Evolutionary conservation across 2,113 vertebrate species (phyloP).

Genomic region (Phrynosoma platyrhinos): DNA sequence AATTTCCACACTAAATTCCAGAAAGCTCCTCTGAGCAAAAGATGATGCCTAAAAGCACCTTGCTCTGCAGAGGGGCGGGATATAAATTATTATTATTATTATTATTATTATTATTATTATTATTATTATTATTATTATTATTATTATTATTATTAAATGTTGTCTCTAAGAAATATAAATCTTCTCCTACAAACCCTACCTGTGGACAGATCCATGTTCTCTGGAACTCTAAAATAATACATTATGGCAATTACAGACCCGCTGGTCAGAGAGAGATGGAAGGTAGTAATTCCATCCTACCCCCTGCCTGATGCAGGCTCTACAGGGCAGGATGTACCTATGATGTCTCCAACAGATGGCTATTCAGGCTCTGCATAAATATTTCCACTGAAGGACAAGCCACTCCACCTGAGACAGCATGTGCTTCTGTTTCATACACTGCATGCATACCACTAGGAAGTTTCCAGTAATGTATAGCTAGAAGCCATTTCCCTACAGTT

Average conservation of each 20-base stretch:
- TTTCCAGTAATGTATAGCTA: not conserved
- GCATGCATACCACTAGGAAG: too few species aligned
- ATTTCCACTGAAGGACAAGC: too few species aligned
- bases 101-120: too few species aligned
- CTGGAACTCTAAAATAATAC: not conserved
- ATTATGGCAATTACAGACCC: not conserved
- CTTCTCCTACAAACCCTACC: too few species aligned
- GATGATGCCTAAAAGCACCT: too few species aligned
- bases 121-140: too few species aligned
- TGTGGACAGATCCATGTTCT: not conserved
- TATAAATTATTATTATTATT: too few species aligned
- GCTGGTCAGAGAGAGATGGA: not conserved
- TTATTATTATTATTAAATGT: too few species aligned
- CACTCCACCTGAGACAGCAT: too few species aligned
- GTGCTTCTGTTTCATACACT: too few species aligned
- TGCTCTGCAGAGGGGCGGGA: too few species aligned
- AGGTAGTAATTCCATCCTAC: not conserved
- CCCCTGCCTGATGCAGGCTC: not conserved
- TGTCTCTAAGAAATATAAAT: not conserved
- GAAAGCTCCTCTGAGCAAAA: not conserved
- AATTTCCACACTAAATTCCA: not conserved
- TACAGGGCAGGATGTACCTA: not conserved
- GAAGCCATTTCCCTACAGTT: not conserved
- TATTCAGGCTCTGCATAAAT: not conserved
- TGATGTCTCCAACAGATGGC: not conserved